Percentiles rank a stretch among this genome's conserved stretches.
These are phyloP conservation scores for Dinomys branickii DNA, from an alignment of 2,113 vertebrate genomes.

Conservation along the genomic window DNA sequence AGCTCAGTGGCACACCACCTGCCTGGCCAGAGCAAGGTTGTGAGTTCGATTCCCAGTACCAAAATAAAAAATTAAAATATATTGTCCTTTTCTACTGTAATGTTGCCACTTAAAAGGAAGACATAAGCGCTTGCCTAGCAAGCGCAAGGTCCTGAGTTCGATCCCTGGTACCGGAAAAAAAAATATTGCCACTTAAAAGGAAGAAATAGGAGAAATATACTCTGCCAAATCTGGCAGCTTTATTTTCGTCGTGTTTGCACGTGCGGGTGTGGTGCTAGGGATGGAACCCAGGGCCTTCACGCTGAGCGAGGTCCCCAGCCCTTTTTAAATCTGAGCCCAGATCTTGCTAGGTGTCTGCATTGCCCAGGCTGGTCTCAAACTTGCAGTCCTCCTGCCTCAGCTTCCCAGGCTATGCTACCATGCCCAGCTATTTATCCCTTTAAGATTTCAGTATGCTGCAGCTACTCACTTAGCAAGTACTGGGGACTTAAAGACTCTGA, in stretches of 20 bases:
- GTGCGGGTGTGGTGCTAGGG: neutral
- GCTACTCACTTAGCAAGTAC: neutral
- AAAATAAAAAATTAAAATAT: neutral
- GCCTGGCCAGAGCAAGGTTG: too few species aligned
- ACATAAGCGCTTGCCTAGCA: too few species aligned
- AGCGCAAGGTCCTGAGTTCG: too few species aligned
- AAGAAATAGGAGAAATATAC: neutral
- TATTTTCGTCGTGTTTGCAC: neutral
- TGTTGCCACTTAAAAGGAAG: constrained; percentile 4
- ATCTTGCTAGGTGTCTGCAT: neutral
- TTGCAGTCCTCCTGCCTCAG: neutral
- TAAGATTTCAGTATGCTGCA: neutral
- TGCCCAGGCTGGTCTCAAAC: neutral
- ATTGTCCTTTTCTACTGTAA: neutral
- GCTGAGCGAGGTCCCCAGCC: neutral
- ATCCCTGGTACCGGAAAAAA: too few species aligned
- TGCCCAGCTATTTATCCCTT: too few species aligned
- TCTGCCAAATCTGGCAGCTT: neutral
- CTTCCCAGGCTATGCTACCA: neutral
- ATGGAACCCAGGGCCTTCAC: neutral
- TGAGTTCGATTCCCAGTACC: too few species aligned
- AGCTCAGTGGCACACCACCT: too few species aligned
- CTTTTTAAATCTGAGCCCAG: neutral
- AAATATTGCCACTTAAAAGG: neutral
- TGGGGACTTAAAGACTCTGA: neutral